phyloP scores from a whole-genome alignment of 2,113 vertebrate species.

The Chloropsis cyanopogon region DNA sequence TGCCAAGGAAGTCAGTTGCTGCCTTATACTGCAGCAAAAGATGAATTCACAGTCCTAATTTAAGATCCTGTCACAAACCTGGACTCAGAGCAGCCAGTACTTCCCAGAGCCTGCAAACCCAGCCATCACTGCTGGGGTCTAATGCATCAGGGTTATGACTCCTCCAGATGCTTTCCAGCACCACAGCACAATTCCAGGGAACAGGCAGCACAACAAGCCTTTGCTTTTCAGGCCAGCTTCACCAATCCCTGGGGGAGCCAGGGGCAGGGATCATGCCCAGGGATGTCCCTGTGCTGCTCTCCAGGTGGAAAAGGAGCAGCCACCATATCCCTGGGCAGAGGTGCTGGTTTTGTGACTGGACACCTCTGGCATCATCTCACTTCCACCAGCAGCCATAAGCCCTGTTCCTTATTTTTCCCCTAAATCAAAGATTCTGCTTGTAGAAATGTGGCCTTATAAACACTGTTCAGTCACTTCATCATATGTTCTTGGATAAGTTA shows the following conservation, averaged over 20 bases:
- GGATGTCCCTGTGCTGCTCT: background rate
- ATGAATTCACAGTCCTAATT: background rate
- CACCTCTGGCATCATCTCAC: background rate
- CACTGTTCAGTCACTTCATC: slow-evolving; percentile 21
- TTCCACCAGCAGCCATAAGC: slow-evolving; percentile 2
- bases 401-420: slow-evolving; percentile 25
- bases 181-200: background rate
- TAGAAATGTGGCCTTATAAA: slow-evolving; percentile 30
- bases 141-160: background rate
- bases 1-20: background rate
- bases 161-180: background rate
- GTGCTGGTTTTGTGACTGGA: background rate
- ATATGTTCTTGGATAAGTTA: slow-evolving; percentile 10
- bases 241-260: background rate
- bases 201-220: background rate
- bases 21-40: slow-evolving; percentile 43
- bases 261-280: background rate
- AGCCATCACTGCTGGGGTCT: background rate
- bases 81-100: background rate
- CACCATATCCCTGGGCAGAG: background rate
- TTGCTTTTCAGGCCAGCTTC: background rate
- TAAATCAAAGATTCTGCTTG: slow-evolving; percentile 29
- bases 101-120: background rate
- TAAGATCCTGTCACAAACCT: slow-evolving; percentile 30
- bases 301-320: background rate